phyloP scores from a whole-genome alignment of 2,113 vertebrate species.

The Apteryx owenii region DNA sequence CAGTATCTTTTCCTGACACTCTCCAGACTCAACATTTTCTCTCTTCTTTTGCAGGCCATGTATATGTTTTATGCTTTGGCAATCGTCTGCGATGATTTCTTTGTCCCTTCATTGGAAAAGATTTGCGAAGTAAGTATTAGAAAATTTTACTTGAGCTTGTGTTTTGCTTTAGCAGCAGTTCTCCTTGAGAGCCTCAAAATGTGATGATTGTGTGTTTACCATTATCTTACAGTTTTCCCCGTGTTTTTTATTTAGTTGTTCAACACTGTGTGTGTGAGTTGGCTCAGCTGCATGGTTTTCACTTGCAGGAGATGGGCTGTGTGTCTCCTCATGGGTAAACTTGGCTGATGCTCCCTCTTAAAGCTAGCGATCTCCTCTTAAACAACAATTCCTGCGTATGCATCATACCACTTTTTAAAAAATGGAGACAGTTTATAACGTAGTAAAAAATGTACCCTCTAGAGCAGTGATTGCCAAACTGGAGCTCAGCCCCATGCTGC shows the following conservation, averaged over 20 bases:
- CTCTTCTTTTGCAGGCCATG: constrained; percentile 83
- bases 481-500: neutral
- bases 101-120: constrained; percentile 96
- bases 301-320: neutral
- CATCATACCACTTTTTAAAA: neutral
- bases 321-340: neutral
- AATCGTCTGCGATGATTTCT: constrained; percentile 97
- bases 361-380: neutral
- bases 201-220: neutral
- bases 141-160: neutral
- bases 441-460: fast-evolving
- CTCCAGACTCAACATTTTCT: neutral
- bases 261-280: fast-evolving
- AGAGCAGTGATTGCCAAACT: neutral
- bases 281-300: neutral
- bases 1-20: neutral
- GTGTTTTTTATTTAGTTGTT: neutral
- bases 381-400: neutral
- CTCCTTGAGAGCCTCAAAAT: neutral
- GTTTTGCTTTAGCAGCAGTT: neutral
- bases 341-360: neutral
- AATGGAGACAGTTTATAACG: neutral
- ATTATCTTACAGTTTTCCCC: neutral
- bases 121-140: constrained; percentile 88
- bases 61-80: constrained; percentile 99